A percentile compares a stretch with the other conserved stretches of the same genome.
phyloP scores from a whole-genome alignment of 64 coral and sea anemone genomes.

The Stichodactyla helianthus region DNA sequence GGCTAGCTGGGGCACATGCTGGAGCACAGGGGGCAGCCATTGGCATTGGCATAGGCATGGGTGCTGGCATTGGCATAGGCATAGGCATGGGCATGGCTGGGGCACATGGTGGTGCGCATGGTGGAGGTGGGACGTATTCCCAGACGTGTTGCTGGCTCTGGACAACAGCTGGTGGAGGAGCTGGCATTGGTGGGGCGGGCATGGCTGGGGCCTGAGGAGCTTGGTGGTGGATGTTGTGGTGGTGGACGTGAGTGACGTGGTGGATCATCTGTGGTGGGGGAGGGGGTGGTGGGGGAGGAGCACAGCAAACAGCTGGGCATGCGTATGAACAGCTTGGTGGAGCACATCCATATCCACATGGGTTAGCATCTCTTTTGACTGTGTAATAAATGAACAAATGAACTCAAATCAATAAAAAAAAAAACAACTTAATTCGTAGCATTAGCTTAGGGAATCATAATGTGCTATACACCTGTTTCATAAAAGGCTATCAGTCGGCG shows the following conservation, averaged over 20 bases:
- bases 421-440: neutral
- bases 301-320: constrained; percentile 52
- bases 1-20: constrained; percentile 25
- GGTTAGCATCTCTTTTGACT: constrained; percentile 87
- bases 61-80: constrained; percentile 39
- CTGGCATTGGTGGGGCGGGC: constrained; percentile 65
- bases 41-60: constrained; percentile 27
- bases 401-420: neutral
- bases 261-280: constrained; percentile 84
- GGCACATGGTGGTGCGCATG: constrained; percentile 51
- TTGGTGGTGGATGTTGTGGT: constrained; percentile 75
- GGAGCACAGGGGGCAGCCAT: constrained; percentile 33
- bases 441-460: too few relatives aligned
- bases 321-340: constrained; percentile 45
- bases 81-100: constrained; percentile 38
- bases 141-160: constrained; percentile 90
- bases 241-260: constrained; percentile 75
- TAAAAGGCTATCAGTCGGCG: too few relatives aligned
- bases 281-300: constrained; percentile 72
- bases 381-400: neutral
- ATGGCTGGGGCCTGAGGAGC: constrained; percentile 69
- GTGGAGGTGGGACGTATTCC: constrained; percentile 91
- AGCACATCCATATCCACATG: constrained; percentile 68
- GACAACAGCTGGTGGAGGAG: constrained; percentile 82
- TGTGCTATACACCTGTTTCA: too few relatives aligned